Evolutionary conservation across 2,797 vertebrate genomes (phyloP).

Genomic region (Amniataba percoides): DNA sequence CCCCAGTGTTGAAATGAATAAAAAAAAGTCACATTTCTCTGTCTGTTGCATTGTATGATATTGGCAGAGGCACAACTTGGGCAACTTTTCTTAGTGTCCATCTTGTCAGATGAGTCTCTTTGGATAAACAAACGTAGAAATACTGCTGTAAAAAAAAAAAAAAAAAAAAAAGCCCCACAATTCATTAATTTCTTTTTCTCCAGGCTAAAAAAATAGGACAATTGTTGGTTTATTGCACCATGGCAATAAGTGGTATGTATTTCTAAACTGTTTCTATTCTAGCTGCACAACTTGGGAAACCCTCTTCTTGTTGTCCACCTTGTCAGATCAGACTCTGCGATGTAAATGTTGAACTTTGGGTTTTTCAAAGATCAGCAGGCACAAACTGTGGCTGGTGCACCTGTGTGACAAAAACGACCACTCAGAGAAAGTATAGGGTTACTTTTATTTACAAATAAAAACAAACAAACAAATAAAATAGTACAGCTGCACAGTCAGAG

Average conservation of each 20-base stretch:
- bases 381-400: background rate
- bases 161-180: too few relatives aligned
- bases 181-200: too few relatives aligned
- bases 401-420: background rate
- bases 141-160: too few relatives aligned
- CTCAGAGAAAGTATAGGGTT: conserved; percentile 29
- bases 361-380: background rate
- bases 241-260: too few relatives aligned
- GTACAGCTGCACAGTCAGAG: conserved; percentile 67
- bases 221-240: too few relatives aligned
- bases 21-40: too few relatives aligned
- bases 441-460: conserved; percentile 77
- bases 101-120: background rate
- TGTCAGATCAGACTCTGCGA: background rate
- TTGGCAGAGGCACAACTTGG: background rate
- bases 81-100: background rate
- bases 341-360: background rate
- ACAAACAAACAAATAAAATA: conserved; percentile 50
- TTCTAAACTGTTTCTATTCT: too few relatives aligned
- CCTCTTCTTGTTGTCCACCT: background rate
- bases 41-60: too few relatives aligned
- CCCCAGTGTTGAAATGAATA: background rate
- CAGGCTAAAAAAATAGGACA: too few relatives aligned
- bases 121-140: too few relatives aligned
- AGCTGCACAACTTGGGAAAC: background rate